phyloP scores from a whole-genome alignment of 2,797 vertebrate species.

The Oryzias dopingdopingensis region DNA sequence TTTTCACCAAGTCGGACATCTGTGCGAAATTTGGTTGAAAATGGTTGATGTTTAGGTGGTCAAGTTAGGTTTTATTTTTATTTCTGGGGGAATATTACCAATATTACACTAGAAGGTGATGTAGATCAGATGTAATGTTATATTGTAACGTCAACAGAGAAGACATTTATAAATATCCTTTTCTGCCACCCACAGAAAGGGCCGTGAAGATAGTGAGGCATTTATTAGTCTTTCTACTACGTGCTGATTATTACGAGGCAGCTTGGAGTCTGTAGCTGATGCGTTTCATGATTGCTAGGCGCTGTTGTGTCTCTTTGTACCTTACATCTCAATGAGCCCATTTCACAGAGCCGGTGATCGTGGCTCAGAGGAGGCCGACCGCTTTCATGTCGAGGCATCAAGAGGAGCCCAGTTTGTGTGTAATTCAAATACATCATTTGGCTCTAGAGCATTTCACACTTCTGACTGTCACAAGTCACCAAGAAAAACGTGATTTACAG shows the following conservation, averaged over 20 bases:
- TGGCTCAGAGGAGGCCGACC: constrained; percentile 39
- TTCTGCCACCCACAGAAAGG: constrained; percentile 45
- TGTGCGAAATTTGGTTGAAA: too few species aligned
- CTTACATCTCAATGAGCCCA: constrained; percentile 54
- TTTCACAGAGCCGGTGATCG: constrained; percentile 46
- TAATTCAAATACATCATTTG: constrained; percentile 72
- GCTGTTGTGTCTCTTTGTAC: constrained; percentile 53
- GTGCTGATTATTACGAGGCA: constrained; percentile 36
- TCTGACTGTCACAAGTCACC: constrained; percentile 11
- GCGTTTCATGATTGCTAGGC: constrained; percentile 49
- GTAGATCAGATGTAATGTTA: too few species aligned
- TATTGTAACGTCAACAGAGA: not conserved
- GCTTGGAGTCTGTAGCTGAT: constrained; percentile 35
- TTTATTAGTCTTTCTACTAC: constrained; percentile 27
- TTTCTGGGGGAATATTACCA: too few species aligned
- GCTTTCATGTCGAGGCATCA: constrained; percentile 74
- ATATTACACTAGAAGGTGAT: too few species aligned
- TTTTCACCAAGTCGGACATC: too few species aligned
- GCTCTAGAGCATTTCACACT: constrained; percentile 41
- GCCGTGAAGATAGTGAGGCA: constrained; percentile 19
- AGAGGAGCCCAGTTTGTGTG: constrained; percentile 55
- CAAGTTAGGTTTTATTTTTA: too few species aligned
- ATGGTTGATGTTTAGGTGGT: too few species aligned
- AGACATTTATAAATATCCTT: constrained; percentile 39
- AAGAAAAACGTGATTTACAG: constrained; percentile 10